Evolutionary conservation across 2,888 invertebrate species (phyloP).

Genomic region (Carterocephalus palaemon): DNA sequence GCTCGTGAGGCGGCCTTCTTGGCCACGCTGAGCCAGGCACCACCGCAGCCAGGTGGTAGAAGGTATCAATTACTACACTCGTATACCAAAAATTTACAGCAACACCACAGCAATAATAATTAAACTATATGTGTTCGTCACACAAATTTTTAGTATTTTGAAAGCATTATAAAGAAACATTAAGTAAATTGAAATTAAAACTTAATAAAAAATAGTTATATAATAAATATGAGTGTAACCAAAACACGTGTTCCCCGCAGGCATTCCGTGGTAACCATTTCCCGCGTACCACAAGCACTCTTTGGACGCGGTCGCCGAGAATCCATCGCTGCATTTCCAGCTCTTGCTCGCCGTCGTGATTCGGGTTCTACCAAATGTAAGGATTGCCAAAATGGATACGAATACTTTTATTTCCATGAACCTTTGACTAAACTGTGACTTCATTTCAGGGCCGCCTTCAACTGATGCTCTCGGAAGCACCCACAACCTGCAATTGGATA

Average conservation of each 20-base stretch:
- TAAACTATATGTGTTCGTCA: no score
- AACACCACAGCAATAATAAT: no score
- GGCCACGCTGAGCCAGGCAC: conserved; percentile 87
- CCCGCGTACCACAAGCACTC: conserved; percentile 86
- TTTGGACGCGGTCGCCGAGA: conserved; percentile 89
- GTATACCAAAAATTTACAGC: no score
- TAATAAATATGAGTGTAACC: background rate
- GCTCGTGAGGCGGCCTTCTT: conserved; percentile 90
- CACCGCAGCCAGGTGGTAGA: conserved; percentile 86
- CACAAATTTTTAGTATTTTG: no score
- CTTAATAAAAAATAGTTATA: conserved; percentile 12
- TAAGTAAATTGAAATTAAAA: no score
- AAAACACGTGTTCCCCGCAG: conserved; percentile 59
- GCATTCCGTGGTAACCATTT: conserved; percentile 92
- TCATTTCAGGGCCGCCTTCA: conserved; percentile 82
- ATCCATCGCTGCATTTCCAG: conserved; percentile 88
- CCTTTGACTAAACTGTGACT: background rate
- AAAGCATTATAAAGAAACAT: no score
- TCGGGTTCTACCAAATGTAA: conserved; percentile 70
- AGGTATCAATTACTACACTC: conserved; percentile 43
- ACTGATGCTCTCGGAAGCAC: conserved; percentile 86
- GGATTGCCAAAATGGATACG: conserved; percentile 30
- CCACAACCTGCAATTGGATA: conserved; percentile 90
- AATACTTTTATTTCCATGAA: no score
- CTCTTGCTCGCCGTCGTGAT: conserved; percentile 68